Conservation (phyloP, 1,140 invertebrate genomes). For the Cephus cinctus region DNA sequence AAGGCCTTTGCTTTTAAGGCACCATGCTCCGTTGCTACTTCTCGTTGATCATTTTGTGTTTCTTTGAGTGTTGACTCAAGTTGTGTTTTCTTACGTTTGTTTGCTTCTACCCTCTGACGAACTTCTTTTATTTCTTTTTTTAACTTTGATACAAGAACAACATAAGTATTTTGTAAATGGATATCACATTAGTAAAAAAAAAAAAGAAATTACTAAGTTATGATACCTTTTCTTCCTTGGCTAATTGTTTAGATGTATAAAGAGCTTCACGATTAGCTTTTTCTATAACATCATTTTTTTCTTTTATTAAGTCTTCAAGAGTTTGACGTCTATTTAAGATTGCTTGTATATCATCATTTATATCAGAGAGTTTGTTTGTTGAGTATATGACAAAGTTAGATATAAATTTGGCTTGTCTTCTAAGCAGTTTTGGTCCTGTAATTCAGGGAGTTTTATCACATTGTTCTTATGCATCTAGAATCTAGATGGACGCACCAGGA, state of each 20-base stretch:
- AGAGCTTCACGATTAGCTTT: too few species aligned
- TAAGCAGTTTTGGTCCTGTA: constrained; percentile 30
- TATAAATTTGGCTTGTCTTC: constrained; percentile 29
- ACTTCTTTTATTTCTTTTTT: constrained; percentile 20
- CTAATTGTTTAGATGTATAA: too few species aligned
- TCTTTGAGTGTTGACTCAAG: too few species aligned
- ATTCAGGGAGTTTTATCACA: not conserved
- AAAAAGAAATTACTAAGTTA: not conserved
- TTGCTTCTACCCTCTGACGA: too few species aligned
- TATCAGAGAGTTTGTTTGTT: constrained; percentile 23
- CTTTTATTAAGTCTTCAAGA: not conserved
- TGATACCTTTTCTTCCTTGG: not conserved
- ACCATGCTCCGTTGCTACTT: constrained; percentile 7
- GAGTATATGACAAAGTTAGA: constrained; percentile 37
- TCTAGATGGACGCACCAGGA: constrained; percentile 25
- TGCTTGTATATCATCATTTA: constrained; percentile 16
- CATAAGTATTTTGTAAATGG: not conserved
- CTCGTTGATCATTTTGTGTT: constrained; percentile 20
- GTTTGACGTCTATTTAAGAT: not conserved
- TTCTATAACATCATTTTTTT: not conserved
- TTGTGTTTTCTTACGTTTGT: too few species aligned
- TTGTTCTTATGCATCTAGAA: not conserved
- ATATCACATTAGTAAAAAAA: not conserved
- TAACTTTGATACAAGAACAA: not conserved
- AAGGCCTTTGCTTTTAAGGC: constrained; percentile 5